Evolutionary conservation across 2,888 invertebrate genomes (phyloP).

Genomic region (Hedychridium roseum): DNA sequence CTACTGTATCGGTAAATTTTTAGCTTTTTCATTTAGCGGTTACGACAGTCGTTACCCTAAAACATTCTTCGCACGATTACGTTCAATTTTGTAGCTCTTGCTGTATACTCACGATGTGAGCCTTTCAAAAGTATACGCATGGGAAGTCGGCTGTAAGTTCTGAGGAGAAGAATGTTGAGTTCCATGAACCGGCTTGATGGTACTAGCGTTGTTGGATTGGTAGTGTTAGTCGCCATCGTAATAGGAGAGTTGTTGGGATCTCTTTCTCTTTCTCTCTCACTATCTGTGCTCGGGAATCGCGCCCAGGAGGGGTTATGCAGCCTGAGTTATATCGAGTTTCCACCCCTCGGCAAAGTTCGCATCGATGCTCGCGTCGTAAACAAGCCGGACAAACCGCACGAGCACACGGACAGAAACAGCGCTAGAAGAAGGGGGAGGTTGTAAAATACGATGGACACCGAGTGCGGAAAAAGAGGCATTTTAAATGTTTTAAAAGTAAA

Average conservation of each 20-base stretch:
- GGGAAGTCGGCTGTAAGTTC: constrained; percentile 15
- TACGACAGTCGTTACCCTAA: no score
- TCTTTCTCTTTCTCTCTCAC: not conserved
- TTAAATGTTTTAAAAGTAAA: no score
- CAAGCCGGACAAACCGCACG: constrained; percentile 43
- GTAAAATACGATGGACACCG: no score
- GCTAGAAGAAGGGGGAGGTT: constrained; percentile 7
- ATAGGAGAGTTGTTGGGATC: no score
- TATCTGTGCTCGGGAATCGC: constrained; percentile 17
- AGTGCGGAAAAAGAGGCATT: no score
- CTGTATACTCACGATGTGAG: no score
- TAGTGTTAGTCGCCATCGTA: constrained; percentile 21
- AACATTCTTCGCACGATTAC: no score
- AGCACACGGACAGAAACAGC: constrained; percentile 24
- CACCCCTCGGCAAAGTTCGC: constrained; percentile 37
- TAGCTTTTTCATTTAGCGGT: no score
- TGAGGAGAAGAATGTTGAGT: constrained; percentile 41
- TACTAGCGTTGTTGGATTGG: constrained; percentile 6
- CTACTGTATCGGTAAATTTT: no score
- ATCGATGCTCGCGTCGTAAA: constrained; percentile 49
- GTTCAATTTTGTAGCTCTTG: no score
- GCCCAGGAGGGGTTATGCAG: constrained; percentile 25
- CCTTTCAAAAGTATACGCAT: no score
- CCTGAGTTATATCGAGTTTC: constrained; percentile 40
- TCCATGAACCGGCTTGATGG: constrained; percentile 30